These are phyloP conservation scores for Poeciliopsis prolifica DNA, from an alignment of 2,113 vertebrate genomes.

Conservation along the genomic window DNA sequence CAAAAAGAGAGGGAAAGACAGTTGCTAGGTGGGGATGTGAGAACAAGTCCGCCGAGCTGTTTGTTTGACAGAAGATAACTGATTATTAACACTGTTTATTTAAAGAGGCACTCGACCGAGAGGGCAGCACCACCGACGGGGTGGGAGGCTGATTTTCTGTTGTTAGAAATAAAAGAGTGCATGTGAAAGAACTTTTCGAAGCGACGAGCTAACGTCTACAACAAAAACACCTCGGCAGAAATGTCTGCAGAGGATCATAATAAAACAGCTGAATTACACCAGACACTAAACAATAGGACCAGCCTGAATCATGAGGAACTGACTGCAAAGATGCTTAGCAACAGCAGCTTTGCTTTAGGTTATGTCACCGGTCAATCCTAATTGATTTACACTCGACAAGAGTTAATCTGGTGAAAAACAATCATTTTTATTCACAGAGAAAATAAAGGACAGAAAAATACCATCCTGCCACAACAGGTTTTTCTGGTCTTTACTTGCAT, in stretches of 20 bases:
- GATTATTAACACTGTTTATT: conserved; percentile 36
- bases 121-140: neutral
- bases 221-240: neutral
- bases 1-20: conserved; percentile 13
- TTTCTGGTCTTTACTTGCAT: neutral
- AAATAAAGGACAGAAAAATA: neutral
- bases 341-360: conserved; percentile 12
- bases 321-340: conserved; percentile 13
- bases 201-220: neutral
- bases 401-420: neutral
- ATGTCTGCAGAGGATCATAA: neutral
- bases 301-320: neutral
- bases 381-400: neutral
- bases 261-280: neutral
- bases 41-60: neutral
- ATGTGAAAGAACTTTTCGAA: neutral
- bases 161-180: conserved; percentile 10
- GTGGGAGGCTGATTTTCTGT: conserved; percentile 8
- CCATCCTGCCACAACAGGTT: neutral
- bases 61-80: conserved; percentile 32
- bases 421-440: neutral
- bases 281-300: neutral
- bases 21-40: conserved; percentile 5
- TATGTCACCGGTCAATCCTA: neutral
- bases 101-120: conserved; percentile 17